Base-by-base conservation (phyloP, 2,888 invertebrate genomes). In the Chromoteleia sp. region DNA sequence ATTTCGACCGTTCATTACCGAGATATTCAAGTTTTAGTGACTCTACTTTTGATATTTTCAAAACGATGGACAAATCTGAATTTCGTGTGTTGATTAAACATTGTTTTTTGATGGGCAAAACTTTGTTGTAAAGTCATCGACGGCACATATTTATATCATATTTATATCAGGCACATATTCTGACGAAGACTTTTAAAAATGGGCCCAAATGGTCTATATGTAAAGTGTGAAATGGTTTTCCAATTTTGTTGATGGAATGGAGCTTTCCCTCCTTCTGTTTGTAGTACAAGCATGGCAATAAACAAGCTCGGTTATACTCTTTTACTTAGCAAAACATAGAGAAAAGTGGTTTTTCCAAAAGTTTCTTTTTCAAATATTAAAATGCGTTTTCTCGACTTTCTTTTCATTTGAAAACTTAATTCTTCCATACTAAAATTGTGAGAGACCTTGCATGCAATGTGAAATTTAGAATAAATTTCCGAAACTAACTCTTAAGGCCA, bases 201-300 rank as follows among this genome's bases (percentile, higher is more conserved):
- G 91, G 92, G 1, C 92, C 91, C 2, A 92, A 67, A 78, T 92
- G 92, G 81, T 92, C 92, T 0, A 92, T 61, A 74, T 92, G 92
- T n/a, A 92, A 25, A 0, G 90, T 91, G 56, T 92, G 87, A 39
- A 92, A 91, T 0, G 92, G 92, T 7, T 86, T 83, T 0, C 85
- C 70, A 6, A 87, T 83, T 68, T 92, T 92, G n/a, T 87, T 86
- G 19, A 92, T 92, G 0, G 91, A 89, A 63, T 92, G 87, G n/a
- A 92, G 76, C 14, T 84, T 82, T 5, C 92, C 92, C 41, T 45
- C 45, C n/a, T 65, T 54, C 17, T 21, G 6, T 6, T 92, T 92
- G 41, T 81, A 63, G 56, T 89, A 89, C 2, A 91, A 65, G 74
- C 92, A 92, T 1, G 89, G 83, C n/a, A n/a, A n/a, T 0, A 92